Conservation (phyloP, 2,113 vertebrate genomes). For the Perccottus glenii region DNA sequence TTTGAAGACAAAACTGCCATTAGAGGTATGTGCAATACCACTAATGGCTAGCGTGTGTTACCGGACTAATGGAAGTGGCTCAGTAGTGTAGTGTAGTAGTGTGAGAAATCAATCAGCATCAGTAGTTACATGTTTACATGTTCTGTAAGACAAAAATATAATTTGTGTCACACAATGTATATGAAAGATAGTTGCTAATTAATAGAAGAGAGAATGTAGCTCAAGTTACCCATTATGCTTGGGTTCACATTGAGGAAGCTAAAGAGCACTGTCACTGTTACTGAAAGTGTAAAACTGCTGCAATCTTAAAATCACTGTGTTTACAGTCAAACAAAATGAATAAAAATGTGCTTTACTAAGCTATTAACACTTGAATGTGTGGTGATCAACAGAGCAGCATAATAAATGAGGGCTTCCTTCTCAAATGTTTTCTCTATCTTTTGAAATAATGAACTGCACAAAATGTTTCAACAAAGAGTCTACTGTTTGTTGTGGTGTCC, state of each 20-base stretch:
- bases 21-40: constrained; percentile 10
- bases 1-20: background rate
- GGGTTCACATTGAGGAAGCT: constrained; percentile 10
- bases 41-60: constrained; percentile 16
- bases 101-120: constrained; percentile 57
- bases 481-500: constrained; percentile 40
- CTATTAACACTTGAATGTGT: constrained; percentile 42
- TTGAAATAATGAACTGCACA: constrained; percentile 39
- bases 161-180: constrained; percentile 19
- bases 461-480: constrained; percentile 48
- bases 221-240: constrained; percentile 9
- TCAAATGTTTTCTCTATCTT: constrained; percentile 33
- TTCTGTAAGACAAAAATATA: constrained; percentile 16
- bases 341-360: background rate
- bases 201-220: background rate
- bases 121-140: constrained; percentile 62
- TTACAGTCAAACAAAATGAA: constrained; percentile 16
- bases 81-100: constrained; percentile 80
- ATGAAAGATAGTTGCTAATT: constrained; percentile 12
- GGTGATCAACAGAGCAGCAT: constrained; percentile 36
- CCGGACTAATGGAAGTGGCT: constrained; percentile 32
- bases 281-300: constrained; percentile 55
- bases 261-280: constrained; percentile 2
- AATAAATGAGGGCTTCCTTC: constrained; percentile 69
- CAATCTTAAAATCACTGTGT: constrained; percentile 3